Percentiles rank a stretch among this genome's conserved stretches.
These are phyloP conservation scores for Tetanocera ferruginea DNA, from an alignment of 2,888 invertebrate species.

Conservation along the genomic window DNA sequence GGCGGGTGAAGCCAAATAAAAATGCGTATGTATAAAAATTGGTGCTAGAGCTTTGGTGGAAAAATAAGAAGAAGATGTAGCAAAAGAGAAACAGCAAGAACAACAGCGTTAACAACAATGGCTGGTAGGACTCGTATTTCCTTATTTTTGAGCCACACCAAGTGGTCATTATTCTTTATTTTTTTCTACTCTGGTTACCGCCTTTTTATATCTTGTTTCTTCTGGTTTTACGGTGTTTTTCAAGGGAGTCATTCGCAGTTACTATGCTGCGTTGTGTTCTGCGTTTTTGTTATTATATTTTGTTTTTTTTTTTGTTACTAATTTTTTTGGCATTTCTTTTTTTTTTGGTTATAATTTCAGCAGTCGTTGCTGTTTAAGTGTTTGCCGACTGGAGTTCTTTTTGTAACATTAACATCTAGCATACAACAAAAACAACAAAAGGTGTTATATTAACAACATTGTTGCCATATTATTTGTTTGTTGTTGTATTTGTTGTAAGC, in stretches of 20 bases:
- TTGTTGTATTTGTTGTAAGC: conserved; percentile 4
- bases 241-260: background rate
- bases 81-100: conserved; percentile 41
- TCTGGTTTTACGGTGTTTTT: background rate
- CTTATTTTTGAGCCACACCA: background rate
- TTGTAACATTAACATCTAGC: background rate
- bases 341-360: background rate
- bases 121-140: background rate
- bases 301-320: background rate
- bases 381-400: background rate
- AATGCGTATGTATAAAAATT: conserved; percentile 28
- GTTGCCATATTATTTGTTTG: conserved; percentile 11
- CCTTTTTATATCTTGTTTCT: conserved; percentile 26
- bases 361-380: conserved; percentile 17
- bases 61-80: conserved; percentile 48
- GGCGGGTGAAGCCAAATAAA: conserved; percentile 12
- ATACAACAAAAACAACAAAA: background rate
- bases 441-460: background rate
- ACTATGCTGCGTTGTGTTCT: background rate
- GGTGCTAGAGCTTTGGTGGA: background rate
- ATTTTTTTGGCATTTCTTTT: background rate
- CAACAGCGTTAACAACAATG: conserved; percentile 37
- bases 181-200: conserved; percentile 22
- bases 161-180: conserved; percentile 36
- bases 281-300: background rate